These are phyloP conservation scores for Omphaloscelis lunosa DNA, from an alignment of 2,888 invertebrate species.

Conservation along the genomic window DNA sequence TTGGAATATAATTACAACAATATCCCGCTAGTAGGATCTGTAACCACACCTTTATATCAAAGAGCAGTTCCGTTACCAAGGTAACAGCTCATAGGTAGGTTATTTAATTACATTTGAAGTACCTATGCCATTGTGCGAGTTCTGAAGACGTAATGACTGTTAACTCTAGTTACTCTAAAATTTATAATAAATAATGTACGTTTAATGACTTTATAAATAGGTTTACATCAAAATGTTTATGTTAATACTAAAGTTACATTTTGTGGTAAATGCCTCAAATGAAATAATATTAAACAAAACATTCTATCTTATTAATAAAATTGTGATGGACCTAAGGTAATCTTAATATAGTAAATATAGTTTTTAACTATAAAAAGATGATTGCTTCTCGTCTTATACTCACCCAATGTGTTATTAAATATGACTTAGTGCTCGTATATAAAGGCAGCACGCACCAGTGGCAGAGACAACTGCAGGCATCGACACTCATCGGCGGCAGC, in stretches of 20 bases:
- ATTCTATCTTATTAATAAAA: not conserved
- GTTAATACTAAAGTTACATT: not conserved
- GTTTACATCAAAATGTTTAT: constrained; percentile 1
- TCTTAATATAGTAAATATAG: too few relatives aligned
- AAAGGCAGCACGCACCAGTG: too few relatives aligned
- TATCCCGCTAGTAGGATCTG: not conserved
- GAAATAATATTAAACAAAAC: not conserved
- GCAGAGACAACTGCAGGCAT: too few relatives aligned
- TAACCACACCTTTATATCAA: constrained; percentile 58
- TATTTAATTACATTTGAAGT: constrained; percentile 69
- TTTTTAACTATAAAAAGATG: not conserved
- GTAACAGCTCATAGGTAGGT: constrained; percentile 59
- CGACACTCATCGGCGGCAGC: too few relatives aligned
- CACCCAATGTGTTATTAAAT: too few relatives aligned
- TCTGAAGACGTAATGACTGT: constrained; percentile 47
- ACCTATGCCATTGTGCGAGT: constrained; percentile 51
- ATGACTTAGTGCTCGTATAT: too few relatives aligned
- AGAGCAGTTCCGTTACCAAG: constrained; percentile 61
- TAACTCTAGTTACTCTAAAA: constrained; percentile 36
- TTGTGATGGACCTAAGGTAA: not conserved
- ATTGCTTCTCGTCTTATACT: not conserved
- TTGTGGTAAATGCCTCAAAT: not conserved
- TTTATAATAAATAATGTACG: constrained; percentile 47
- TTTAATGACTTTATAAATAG: constrained; percentile 18
- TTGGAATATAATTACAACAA: not conserved